phyloP scores from a whole-genome alignment of 30 jellyfish, hydroid and myxozoan species.

The Chironex yamaguchii region DNA sequence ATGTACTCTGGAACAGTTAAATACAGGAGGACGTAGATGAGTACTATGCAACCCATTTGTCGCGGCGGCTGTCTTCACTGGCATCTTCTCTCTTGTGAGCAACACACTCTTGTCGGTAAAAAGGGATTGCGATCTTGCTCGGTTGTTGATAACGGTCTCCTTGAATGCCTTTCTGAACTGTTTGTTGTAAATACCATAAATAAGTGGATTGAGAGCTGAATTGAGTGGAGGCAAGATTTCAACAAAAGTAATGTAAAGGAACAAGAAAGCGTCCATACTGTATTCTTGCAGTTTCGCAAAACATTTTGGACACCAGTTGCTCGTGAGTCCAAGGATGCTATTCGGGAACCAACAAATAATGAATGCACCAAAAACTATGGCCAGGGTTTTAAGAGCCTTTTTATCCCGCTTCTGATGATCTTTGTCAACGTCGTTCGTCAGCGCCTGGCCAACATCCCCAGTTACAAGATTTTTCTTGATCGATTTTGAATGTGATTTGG shows the following conservation, averaged over 20 bases:
- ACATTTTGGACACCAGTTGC: slow-evolving; percentile 43
- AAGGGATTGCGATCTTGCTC: slow-evolving; percentile 11
- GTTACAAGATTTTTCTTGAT: slow-evolving; percentile 32
- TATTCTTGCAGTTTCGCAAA: slow-evolving; percentile 28
- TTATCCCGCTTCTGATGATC: slow-evolving; percentile 66
- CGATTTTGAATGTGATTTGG: slow-evolving; percentile 74
- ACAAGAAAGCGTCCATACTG: slow-evolving; percentile 23
- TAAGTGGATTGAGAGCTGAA: slow-evolving; percentile 88
- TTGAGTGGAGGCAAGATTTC: slow-evolving; percentile 88
- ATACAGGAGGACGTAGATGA: too few relatives aligned
- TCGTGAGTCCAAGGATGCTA: slow-evolving; percentile 46
- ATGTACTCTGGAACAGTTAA: too few relatives aligned
- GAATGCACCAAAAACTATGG: slow-evolving; percentile 87
- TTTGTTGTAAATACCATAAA: slow-evolving; percentile 82
- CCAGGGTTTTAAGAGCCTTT: slow-evolving; percentile 85
- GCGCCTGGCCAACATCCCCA: neutral
- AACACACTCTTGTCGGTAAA: neutral
- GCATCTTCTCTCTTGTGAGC: neutral
- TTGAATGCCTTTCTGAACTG: slow-evolving; percentile 90
- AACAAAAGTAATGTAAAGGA: slow-evolving; percentile 58
- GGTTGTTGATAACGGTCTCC: slow-evolving; percentile 51
- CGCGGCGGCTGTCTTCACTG: neutral
- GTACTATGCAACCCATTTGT: neutral
- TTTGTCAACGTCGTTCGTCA: slow-evolving; percentile 15
- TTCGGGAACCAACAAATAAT: slow-evolving; percentile 97